Evolutionary conservation across 2,797 vertebrate species (phyloP).

Genomic region (Sebastiscus tertius): DNA sequence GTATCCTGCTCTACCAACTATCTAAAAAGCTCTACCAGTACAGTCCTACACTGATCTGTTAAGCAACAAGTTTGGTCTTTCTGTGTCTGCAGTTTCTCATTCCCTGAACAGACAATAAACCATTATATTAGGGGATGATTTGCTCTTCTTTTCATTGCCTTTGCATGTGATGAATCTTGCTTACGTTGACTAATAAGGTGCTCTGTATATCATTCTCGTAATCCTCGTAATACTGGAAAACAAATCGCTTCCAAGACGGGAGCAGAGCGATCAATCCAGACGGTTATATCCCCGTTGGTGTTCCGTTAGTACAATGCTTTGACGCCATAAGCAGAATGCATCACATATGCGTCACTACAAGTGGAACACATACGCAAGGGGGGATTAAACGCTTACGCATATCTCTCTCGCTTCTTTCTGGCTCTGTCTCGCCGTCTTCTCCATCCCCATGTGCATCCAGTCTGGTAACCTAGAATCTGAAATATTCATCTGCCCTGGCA

Average conservation of each 20-base stretch:
- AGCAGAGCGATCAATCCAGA: slow-evolving; percentile 20
- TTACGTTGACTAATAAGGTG: slow-evolving; percentile 1
- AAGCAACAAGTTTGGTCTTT: not conserved
- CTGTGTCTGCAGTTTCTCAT: not conserved
- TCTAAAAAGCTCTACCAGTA: not conserved
- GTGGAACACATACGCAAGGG: slow-evolving; percentile 19
- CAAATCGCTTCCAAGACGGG: slow-evolving; percentile 23
- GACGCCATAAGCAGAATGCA: slow-evolving; percentile 17
- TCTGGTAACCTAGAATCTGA: slow-evolving; percentile 33
- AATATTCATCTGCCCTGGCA: slow-evolving; percentile 41
- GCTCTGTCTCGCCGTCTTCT: not conserved
- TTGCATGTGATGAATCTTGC: slow-evolving; percentile 6
- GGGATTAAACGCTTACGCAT: slow-evolving; percentile 31
- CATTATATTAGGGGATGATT: not conserved
- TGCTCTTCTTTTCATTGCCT: slow-evolving; percentile 10
- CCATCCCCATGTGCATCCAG: slow-evolving; percentile 7
- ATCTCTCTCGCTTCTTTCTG: slow-evolving; percentile 7
- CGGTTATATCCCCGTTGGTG: not conserved
- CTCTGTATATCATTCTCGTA: not conserved
- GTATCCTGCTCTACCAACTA: not conserved
- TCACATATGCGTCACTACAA: slow-evolving; percentile 10
- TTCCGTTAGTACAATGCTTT: slow-evolving; percentile 1
- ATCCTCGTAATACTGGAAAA: slow-evolving; percentile 18
- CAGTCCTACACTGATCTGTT: not conserved
- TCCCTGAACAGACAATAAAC: not conserved